Conservation (phyloP, 1,140 invertebrate species). For the Drosophila ogumai region DNA sequence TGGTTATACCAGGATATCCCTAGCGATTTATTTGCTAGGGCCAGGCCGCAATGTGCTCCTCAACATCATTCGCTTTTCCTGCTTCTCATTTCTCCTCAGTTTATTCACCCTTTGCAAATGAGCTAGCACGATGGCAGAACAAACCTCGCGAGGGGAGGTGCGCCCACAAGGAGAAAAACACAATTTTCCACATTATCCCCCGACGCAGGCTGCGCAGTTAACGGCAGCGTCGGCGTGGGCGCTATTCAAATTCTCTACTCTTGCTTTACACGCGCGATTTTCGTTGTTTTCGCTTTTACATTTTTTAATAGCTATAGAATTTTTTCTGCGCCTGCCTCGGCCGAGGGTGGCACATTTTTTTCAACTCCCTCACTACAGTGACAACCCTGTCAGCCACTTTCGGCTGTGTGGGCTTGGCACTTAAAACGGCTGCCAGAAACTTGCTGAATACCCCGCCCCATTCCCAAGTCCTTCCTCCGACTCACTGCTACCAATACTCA, state of each 20-base stretch:
- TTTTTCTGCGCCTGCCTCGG: slow-evolving; percentile 50
- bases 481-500: slow-evolving; percentile 22
- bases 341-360: slow-evolving; percentile 74
- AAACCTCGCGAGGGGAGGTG: not conserved
- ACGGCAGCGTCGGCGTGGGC: slow-evolving; percentile 41
- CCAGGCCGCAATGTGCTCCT: not conserved
- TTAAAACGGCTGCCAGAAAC: slow-evolving; percentile 73
- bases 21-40: slow-evolving; percentile 5
- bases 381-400: slow-evolving; percentile 70
- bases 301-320: slow-evolving; percentile 82
- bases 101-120: slow-evolving; percentile 83
- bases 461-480: not conserved
- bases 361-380: slow-evolving; percentile 42
- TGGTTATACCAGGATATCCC: not conserved
- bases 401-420: slow-evolving; percentile 51
- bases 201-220: slow-evolving; percentile 32
- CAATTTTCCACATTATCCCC: slow-evolving; percentile 75
- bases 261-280: slow-evolving; percentile 81
- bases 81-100: slow-evolving; percentile 63
- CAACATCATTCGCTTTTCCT: slow-evolving; percentile 5
- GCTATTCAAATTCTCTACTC: slow-evolving; percentile 81
- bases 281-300: slow-evolving; percentile 83
- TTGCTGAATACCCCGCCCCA: slow-evolving; percentile 24
- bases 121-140: slow-evolving; percentile 35
- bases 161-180: slow-evolving; percentile 58